phyloP scores from a whole-genome alignment of 64 coral and sea anemone genomes.

The Hydrozoanthus tunicans region DNA sequence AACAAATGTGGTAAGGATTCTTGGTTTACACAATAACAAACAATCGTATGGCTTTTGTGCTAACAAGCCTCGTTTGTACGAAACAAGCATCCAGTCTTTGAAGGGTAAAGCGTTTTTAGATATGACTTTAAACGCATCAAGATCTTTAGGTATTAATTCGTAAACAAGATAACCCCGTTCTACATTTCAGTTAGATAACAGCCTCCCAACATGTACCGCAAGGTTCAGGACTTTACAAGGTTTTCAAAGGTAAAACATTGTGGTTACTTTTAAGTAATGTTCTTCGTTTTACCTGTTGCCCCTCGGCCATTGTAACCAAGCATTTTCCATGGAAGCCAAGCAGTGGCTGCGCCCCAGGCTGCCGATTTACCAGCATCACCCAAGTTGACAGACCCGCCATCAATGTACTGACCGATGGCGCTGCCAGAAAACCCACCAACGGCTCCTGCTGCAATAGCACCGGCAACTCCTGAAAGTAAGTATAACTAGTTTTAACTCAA shows the following conservation, averaged over 20 bases:
- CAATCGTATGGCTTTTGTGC: no score
- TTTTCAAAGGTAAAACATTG: neutral
- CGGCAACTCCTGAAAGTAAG: constrained; percentile 1
- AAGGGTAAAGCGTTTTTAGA: no score
- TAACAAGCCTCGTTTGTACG: no score
- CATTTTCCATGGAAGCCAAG: constrained; percentile 49
- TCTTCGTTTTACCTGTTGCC: constrained; percentile 6
- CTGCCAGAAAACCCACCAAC: constrained; percentile 19
- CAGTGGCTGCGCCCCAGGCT: constrained; percentile 9
- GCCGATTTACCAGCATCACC: constrained; percentile 15
- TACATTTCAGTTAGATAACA: no score
- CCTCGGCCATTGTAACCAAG: constrained; percentile 40
- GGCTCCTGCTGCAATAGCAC: neutral
- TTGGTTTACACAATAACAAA: no score
- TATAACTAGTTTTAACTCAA: neutral
- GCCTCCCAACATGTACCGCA: no score
- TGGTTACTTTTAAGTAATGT: neutral
- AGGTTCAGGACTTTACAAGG: no score
- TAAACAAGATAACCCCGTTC: no score
- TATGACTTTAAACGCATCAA: no score
- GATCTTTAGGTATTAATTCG: no score
- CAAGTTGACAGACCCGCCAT: constrained; percentile 29
- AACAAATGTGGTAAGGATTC: no score
- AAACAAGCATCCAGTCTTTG: no score
- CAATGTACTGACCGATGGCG: constrained; percentile 10